These are phyloP conservation scores for Psittacula derbiana DNA, from an alignment of 2,797 vertebrate genomes.

Conservation along the genomic window DNA sequence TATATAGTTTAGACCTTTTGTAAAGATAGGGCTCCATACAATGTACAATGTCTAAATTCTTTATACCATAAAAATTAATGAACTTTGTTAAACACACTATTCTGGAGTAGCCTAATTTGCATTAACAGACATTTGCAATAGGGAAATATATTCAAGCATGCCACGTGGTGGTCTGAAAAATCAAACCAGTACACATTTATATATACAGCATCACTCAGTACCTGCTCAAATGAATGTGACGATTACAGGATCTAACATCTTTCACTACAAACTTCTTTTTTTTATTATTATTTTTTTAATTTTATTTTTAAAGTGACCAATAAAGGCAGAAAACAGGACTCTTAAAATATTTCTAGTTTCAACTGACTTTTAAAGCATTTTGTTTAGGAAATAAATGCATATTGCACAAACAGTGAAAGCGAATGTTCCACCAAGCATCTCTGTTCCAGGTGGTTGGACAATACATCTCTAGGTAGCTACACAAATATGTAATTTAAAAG, in stretches of 20 bases:
- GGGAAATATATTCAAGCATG: constrained; percentile 89
- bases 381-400: constrained; percentile 88
- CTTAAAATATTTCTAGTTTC: constrained; percentile 83
- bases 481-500: constrained; percentile 68
- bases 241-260: constrained; percentile 86
- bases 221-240: constrained; percentile 98
- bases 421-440: constrained; percentile 88
- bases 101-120: constrained; percentile 91
- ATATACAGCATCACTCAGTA: constrained; percentile 99
- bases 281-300: background rate
- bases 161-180: constrained; percentile 90
- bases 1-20: constrained; percentile 79
- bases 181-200: constrained; percentile 88
- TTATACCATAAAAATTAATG: constrained; percentile 83
- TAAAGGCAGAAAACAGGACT: constrained; percentile 80
- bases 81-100: constrained; percentile 88
- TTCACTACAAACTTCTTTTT: constrained; percentile 85
- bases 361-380: constrained; percentile 91
- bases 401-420: constrained; percentile 99
- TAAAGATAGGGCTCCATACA: constrained; percentile 82
- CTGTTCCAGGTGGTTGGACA: constrained; percentile 82
- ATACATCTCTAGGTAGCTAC: constrained; percentile 77
- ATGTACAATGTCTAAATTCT: constrained; percentile 76
- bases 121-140: constrained; percentile 89
- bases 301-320: constrained; percentile 75